Percentiles rank a stretch among this genome's conserved stretches.
phyloP scores from a whole-genome alignment of 2,888 invertebrate species.

The Callinectes sapidus region DNA sequence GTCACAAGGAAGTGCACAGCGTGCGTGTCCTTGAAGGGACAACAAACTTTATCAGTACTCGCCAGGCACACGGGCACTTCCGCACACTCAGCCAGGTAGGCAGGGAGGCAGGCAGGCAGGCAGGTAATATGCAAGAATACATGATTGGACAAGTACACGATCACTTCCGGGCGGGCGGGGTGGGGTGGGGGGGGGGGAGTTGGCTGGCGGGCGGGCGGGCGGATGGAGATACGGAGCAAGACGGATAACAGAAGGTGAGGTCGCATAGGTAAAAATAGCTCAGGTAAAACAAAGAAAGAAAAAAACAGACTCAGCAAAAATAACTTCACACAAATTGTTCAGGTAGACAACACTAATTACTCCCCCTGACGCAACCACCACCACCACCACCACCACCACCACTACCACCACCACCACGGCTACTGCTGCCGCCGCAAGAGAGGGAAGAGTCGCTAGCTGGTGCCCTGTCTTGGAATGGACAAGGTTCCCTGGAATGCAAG shows the following conservation, averaged over 20 bases:
- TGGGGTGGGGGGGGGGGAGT: background rate
- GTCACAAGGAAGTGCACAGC: background rate
- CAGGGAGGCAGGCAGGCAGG: background rate
- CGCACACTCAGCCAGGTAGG: background rate
- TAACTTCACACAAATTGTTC: background rate
- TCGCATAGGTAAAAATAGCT: background rate
- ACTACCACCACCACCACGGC: background rate
- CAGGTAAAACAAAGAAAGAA: background rate
- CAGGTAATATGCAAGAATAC: background rate
- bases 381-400: slow-evolving; percentile 4
- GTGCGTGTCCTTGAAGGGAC: background rate
- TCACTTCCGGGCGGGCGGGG: background rate
- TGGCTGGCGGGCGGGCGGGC: background rate
- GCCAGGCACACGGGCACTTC: background rate
- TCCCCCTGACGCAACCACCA: background rate
- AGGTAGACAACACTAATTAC: background rate
- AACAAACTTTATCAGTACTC: background rate
- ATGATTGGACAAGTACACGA: background rate
- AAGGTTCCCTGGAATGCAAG: background rate
- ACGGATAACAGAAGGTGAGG: background rate
- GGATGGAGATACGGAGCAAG: background rate
- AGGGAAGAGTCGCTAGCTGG: background rate
- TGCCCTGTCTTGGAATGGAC: background rate
- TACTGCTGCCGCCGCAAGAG: background rate
- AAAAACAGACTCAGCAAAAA: background rate